Base-by-base conservation (phyloP, 1,140 invertebrate species). In the Drosophila busckii region DNA sequence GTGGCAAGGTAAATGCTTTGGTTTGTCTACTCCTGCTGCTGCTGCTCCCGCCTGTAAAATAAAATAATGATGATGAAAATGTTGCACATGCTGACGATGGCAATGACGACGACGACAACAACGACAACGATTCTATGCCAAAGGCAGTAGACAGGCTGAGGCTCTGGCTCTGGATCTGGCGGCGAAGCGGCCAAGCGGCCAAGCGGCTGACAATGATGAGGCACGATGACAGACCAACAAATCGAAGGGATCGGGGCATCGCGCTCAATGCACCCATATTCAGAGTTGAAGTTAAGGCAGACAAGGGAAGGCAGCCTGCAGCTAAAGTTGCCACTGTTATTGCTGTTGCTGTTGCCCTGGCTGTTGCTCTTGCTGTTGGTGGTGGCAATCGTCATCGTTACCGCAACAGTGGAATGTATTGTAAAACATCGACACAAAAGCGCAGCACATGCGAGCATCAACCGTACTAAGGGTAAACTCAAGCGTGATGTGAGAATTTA, bases 31-130 rank as follows among this genome's bases (percentile, higher is more conserved):
- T 62, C 65, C 65, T 64, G 42, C 59, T 48, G 53, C 31, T 55
- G 20, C 20, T 19, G 12, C 12, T 25, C 53, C 54, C 65, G 49
- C 17, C 53, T 68, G 73, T 75, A 80, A 52, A 68, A 80, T 82
- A 54, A 80, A 82, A 82, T 80, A 80, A 80, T 80, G 75, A 80
- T 73, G 73, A 80, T 80, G 73, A 80, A 80, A 80, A 80, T 73
- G 73, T 80, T 80, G 73, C 73, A 73, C 70, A 76, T 70, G 70
- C 61, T 75, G 71, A 70, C 50, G 52, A 55, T 31, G 58, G 45
- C 50, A 4, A 44, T 15, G 15, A 59, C 54, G 25, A 53, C 34
- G 13, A 41, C 35, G 26, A 41, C 25, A 48, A 56, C 53, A 31
- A 19, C 5, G 29, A 25, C 20, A 32, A 44, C 13, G 25, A 16